Evolutionary conservation across 1,140 invertebrate genomes (phyloP), one percentile per base, ranked within the genome.

Genomic region (Conopomorpha cramerella): DNA sequence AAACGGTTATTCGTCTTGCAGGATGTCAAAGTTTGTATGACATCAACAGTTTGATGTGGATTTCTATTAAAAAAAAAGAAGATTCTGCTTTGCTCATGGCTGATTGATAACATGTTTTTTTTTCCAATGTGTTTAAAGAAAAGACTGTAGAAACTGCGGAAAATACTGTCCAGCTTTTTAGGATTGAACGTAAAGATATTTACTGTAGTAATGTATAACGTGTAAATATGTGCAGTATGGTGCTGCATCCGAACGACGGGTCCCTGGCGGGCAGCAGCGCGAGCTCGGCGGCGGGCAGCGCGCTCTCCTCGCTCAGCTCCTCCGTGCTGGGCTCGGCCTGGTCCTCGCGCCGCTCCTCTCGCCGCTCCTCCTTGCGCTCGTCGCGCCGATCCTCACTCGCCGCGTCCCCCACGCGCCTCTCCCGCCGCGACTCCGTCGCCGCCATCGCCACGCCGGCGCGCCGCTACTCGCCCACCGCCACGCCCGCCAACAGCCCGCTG

Each of bases 161-260:
- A n/a, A n/a, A n/a, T n/a, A n/a, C n/a, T n/a, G n/a, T n/a, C n/a
- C n/a, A n/a, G n/a, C n/a, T n/a, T n/a, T n/a, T n/a, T n/a, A n/a
- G n/a, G n/a, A n/a, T n/a, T n/a, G n/a, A n/a, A n/a, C n/a, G n/a
- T n/a, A n/a, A n/a, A n/a, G n/a, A n/a, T n/a, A n/a, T n/a, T n/a
- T n/a, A n/a, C n/a, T n/a, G n/a, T n/a, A n/a, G n/a, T n/a, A n/a
- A n/a, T n/a, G n/a, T n/a, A n/a, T n/a, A n/a, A n/a, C n/a, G n/a
- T n/a, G n/a, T n/a, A n/a, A n/a, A n/a, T n/a, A n/a, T n/a, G n/a
- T n/a, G n/a, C 55, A 78, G 92, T 49, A 93, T 87, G 30, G 90
- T 96, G 4, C 82, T 92, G 63, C 92, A 95, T 79, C 92, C 92
- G 1, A 90, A 93, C 55, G 85, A 89, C 52, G 91, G 89, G 16